These are phyloP conservation scores for Lucifuga dentata DNA, from an alignment of 2,113 vertebrate genomes.

Conservation along the genomic window DNA sequence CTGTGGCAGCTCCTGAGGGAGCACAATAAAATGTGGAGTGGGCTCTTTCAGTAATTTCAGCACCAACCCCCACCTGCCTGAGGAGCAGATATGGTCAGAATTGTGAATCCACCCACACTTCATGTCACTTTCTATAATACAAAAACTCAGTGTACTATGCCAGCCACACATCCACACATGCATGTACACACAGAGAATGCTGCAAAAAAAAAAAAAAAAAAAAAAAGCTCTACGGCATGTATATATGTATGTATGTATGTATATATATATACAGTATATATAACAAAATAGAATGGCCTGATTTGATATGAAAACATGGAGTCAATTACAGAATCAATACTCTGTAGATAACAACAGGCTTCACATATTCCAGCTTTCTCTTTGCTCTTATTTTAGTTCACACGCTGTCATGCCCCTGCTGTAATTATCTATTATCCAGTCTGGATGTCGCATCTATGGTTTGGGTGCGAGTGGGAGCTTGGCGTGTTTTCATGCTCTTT, in stretches of 20 bases:
- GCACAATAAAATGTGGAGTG: slow-evolving; percentile 47
- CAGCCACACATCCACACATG: background rate
- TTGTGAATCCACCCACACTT: slow-evolving; percentile 66
- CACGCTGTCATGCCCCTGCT: slow-evolving; percentile 9
- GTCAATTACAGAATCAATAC: background rate
- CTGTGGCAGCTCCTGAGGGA: slow-evolving; percentile 40
- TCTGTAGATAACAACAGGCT: slow-evolving; percentile 23
- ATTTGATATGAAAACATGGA: slow-evolving; percentile 8
- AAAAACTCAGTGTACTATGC: slow-evolving; percentile 10
- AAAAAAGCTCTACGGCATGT: too few relatives aligned
- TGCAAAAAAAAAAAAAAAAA: background rate
- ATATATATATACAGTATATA: too few relatives aligned
- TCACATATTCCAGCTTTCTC: background rate
- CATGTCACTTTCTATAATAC: slow-evolving; percentile 54
- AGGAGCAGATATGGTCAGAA: slow-evolving; percentile 58
- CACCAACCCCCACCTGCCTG: slow-evolving; percentile 47
- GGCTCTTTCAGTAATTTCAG: slow-evolving; percentile 58
- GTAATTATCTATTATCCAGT: slow-evolving; percentile 52
- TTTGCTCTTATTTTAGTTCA: slow-evolving; percentile 9
- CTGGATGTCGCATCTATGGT: slow-evolving; percentile 41
- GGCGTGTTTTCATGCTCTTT: slow-evolving; percentile 52
- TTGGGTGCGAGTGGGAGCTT: slow-evolving; percentile 35
- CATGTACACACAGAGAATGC: slow-evolving; percentile 1
- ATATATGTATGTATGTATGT: too few relatives aligned
- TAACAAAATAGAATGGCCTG: background rate